phyloP scores from a whole-genome alignment of 2,113 vertebrate species.

The Chaenogobius annularis region DNA sequence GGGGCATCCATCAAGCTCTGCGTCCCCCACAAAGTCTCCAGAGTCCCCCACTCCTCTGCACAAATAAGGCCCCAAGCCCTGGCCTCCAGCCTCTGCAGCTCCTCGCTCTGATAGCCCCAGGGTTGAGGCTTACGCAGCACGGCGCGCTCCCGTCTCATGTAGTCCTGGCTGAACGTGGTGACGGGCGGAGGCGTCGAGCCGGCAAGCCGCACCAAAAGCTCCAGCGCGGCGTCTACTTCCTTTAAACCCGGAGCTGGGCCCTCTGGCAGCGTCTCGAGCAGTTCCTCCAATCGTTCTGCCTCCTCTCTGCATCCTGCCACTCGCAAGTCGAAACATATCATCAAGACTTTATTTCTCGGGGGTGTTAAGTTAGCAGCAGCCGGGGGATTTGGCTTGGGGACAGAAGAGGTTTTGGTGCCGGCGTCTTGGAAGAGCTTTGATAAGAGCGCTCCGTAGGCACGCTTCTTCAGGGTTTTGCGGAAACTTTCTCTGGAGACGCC shows the following conservation, averaged over 20 bases:
- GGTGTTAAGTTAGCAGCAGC: slow-evolving; percentile 72
- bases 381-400: slow-evolving; percentile 9
- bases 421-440: slow-evolving; percentile 84
- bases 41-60: slow-evolving; percentile 80
- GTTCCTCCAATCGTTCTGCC: slow-evolving; percentile 87
- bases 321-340: slow-evolving; percentile 92
- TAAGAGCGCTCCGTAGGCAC: slow-evolving; percentile 85
- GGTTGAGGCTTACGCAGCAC: slow-evolving; percentile 81
- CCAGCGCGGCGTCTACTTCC: slow-evolving; percentile 82
- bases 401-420: slow-evolving; percentile 26
- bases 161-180: slow-evolving; percentile 81
- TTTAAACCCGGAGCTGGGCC: slow-evolving; percentile 60
- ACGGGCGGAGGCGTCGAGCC: slow-evolving; percentile 83
- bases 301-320: slow-evolving; percentile 84
- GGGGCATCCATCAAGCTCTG: slow-evolving; percentile 86
- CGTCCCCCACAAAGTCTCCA: slow-evolving; percentile 74
- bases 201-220: slow-evolving; percentile 88
- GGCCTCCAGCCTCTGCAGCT: slow-evolving; percentile 84
- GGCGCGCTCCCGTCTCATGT: slow-evolving; percentile 81
- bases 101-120: slow-evolving; percentile 85
- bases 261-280: slow-evolving; percentile 78
- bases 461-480: slow-evolving; percentile 79
- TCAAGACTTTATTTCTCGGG: slow-evolving; percentile 86
- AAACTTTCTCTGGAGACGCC: slow-evolving; percentile 72
- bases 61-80: slow-evolving; percentile 81